Conservation (phyloP, 2,113 vertebrate species). For the Nothocercus julius region DNA sequence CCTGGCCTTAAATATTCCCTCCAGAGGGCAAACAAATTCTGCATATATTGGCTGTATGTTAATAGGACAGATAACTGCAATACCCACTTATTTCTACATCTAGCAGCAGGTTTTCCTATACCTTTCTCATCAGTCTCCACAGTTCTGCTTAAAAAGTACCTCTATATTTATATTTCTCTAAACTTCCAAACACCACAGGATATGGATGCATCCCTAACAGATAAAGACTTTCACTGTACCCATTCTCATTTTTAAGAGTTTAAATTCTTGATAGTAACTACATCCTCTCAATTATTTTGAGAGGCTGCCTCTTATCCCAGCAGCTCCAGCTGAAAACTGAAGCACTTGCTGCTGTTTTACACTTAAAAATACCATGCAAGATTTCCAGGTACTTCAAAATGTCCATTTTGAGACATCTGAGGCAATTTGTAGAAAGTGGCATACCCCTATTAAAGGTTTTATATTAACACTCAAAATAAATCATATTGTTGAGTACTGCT, state of each 20-base stretch:
- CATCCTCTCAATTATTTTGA: not conserved
- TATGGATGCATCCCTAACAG: not conserved
- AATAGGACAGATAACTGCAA: not conserved
- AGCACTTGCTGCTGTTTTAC: not conserved
- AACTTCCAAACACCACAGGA: not conserved
- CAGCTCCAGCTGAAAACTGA: not conserved
- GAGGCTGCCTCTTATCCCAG: not conserved
- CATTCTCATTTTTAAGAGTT: not conserved
- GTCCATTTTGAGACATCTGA: not conserved
- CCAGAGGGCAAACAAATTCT: not conserved
- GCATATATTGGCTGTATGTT: not conserved
- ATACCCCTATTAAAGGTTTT: not conserved
- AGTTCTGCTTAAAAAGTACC: not conserved
- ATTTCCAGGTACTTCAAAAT: not conserved
- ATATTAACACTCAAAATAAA: not conserved
- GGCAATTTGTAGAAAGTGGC: not conserved
- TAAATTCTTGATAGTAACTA: not conserved
- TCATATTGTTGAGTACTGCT: not conserved
- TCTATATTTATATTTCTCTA: not conserved
- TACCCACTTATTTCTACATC: not conserved
- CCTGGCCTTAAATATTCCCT: not conserved
- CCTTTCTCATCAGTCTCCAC: not conserved
- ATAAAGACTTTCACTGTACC: not conserved
- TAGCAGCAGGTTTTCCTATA: not conserved
- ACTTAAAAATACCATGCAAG: not conserved